A percentile compares a stretch with the other conserved stretches of the same genome.
These are phyloP conservation scores for Kuschelorhynchus macadamiae DNA, from an alignment of 2,888 invertebrate genomes.

Conservation along the genomic window DNA sequence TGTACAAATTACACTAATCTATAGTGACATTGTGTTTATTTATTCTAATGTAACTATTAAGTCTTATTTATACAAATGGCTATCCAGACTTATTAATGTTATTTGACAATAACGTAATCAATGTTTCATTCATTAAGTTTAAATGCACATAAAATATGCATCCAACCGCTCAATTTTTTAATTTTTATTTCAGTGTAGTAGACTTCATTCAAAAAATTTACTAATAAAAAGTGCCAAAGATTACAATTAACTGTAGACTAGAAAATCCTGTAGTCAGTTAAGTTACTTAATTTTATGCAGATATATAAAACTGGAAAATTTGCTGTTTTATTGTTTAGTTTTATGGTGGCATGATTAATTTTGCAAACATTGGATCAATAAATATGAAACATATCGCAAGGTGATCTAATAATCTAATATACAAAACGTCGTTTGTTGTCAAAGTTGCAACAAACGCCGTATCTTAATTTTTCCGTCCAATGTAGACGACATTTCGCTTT, in stretches of 20 bases:
- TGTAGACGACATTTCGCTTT: too few species aligned
- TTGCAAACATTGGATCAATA: not conserved
- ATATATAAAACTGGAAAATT: not conserved
- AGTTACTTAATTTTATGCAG: slow-evolving; percentile 18
- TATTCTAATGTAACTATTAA: slow-evolving; percentile 18
- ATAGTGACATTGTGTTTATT: slow-evolving; percentile 24
- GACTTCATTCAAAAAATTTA: slow-evolving; percentile 20
- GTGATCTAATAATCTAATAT: too few species aligned
- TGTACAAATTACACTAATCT: slow-evolving; percentile 43
- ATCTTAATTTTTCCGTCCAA: too few species aligned
- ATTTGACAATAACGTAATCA: slow-evolving; percentile 40
- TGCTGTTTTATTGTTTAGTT: not conserved
- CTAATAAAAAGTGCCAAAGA: slow-evolving; percentile 43
- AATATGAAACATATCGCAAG: too few species aligned
- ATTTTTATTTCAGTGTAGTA: slow-evolving; percentile 17
- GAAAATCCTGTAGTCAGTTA: slow-evolving; percentile 24
- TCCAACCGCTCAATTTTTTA: slow-evolving; percentile 34
- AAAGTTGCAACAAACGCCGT: too few species aligned
- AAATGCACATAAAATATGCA: slow-evolving; percentile 16
- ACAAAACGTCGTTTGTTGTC: too few species aligned
- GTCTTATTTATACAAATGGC: slow-evolving; percentile 11
- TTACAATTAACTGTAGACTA: slow-evolving; percentile 36
- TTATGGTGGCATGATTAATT: not conserved
- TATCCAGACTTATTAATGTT: slow-evolving; percentile 24
- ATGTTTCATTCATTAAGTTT: slow-evolving; percentile 22